A percentile compares a stretch with the other conserved stretches of the same genome.
phyloP scores from a whole-genome alignment of 1,140 invertebrate species.

The Eupristina koningsbergeri region DNA sequence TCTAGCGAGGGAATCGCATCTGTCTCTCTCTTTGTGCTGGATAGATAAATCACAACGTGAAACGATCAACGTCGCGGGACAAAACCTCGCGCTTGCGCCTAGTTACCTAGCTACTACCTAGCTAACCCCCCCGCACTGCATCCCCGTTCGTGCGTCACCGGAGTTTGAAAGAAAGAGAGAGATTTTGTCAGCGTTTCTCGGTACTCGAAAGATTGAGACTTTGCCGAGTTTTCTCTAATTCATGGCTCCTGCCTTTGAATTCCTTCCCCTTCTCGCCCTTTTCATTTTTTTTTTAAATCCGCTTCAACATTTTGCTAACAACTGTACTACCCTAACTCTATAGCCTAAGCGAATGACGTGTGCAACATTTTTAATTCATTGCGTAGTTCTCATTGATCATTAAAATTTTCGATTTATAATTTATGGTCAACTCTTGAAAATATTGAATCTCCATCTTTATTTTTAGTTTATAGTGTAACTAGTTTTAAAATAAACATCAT shows the following conservation, averaged over 20 bases:
- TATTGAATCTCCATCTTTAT: no score
- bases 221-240: conserved; percentile 24
- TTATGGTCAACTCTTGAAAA: no score
- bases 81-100: conserved; percentile 11
- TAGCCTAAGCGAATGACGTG: no score
- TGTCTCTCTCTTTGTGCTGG: not conserved
- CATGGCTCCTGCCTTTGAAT: conserved; percentile 5
- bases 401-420: no score
- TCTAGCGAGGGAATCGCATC: conserved; percentile 1
- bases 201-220: conserved; percentile 6
- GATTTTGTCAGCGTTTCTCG: not conserved
- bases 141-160: conserved; percentile 4
- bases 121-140: not conserved
- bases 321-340: no score
- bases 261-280: not conserved
- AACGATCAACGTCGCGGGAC: conserved; percentile 48
- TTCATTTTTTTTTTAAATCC: not conserved
- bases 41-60: conserved; percentile 50
- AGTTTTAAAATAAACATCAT: no score
- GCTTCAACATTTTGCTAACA: not conserved
- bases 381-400: no score
- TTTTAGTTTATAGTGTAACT: no score
- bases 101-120: not conserved
- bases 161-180: not conserved
- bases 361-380: no score